Evolutionary conservation across 1,140 invertebrate species (phyloP).

Genomic region (Lutraria rhynchaena): DNA sequence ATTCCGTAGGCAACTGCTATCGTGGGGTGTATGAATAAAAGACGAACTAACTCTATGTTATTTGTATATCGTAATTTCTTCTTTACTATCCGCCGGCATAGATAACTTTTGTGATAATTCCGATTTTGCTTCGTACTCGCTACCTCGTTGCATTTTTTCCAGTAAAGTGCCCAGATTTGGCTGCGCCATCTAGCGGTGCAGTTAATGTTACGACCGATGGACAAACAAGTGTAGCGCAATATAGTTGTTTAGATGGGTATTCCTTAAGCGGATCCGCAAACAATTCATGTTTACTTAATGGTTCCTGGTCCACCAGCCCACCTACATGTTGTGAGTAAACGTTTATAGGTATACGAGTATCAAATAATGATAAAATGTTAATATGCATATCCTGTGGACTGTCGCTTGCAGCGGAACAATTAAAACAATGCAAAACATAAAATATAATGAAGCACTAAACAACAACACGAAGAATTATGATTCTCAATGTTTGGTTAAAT

Average conservation of each 20-base stretch:
- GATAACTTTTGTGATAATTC: no score
- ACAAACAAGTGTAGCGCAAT: not conserved
- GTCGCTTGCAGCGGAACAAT: not conserved
- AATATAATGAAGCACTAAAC: not conserved
- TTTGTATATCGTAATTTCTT: no score
- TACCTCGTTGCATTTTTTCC: no score
- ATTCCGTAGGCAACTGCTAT: no score
- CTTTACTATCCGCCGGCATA: no score
- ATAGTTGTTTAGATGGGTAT: conserved; percentile 9
- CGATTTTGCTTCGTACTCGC: no score
- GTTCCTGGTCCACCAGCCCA: not conserved
- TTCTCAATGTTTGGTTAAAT: no score
- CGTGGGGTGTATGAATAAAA: no score
- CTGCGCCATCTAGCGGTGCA: not conserved
- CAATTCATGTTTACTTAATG: not conserved
- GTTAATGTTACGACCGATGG: conserved; percentile 18
- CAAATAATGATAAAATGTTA: not conserved
- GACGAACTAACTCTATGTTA: no score
- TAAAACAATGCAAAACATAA: not conserved
- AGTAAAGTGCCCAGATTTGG: conserved; percentile 31
- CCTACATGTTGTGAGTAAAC: conserved; percentile 16
- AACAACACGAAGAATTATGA: no score
- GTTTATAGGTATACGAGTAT: no score
- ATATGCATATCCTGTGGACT: not conserved
- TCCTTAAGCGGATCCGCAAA: not conserved